Evolutionary conservation across 2,113 vertebrate species (phyloP).

Genomic region (Orycteropus afer): DNA sequence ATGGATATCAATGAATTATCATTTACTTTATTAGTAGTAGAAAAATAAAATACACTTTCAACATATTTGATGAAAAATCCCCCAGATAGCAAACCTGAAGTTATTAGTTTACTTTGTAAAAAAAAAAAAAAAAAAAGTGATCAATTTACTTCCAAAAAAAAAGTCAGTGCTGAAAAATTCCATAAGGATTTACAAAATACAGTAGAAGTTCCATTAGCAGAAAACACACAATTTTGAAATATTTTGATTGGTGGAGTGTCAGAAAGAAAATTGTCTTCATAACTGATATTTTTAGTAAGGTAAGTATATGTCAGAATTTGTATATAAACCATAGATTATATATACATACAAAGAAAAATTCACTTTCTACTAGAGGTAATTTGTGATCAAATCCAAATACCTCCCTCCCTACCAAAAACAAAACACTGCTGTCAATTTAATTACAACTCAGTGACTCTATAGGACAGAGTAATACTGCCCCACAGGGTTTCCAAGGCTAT

Average conservation of each 20-base stretch:
- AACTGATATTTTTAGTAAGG: neutral
- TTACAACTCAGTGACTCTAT: too few relatives aligned
- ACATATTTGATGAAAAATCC: neutral
- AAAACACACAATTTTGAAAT: neutral
- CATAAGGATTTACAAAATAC: neutral
- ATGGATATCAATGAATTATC: neutral
- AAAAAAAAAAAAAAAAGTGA: too few relatives aligned
- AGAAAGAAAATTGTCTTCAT: neutral
- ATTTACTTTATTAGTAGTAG: conserved; percentile 18
- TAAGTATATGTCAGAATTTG: neutral
- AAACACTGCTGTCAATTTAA: too few relatives aligned
- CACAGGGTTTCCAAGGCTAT: too few relatives aligned
- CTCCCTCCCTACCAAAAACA: too few relatives aligned
- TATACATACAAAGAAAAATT: neutral
- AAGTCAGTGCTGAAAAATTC: neutral
- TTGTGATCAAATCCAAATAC: too few relatives aligned
- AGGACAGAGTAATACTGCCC: too few relatives aligned
- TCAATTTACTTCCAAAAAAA: too few relatives aligned
- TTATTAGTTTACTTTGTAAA: too few relatives aligned
- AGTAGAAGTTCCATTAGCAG: neutral
- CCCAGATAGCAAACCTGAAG: neutral
- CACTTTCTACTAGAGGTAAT: neutral
- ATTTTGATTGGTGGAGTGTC: neutral
- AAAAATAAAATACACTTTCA: neutral
- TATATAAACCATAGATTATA: neutral